Conservation (phyloP, 2,888 invertebrate species). For the Acrobasis consociella region DNA sequence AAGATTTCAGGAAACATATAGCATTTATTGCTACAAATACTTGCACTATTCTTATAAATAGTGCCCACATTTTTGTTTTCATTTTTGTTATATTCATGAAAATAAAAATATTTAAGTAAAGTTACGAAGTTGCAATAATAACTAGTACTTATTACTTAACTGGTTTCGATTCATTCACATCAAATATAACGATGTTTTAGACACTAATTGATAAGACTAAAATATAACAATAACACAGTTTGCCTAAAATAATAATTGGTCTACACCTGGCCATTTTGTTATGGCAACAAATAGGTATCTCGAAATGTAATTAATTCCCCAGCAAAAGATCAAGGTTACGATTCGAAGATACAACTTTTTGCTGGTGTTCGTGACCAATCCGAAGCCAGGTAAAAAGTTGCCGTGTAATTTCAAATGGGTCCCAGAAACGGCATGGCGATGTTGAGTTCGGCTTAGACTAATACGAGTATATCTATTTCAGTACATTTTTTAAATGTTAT, state of each 20-base stretch:
- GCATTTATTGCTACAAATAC: too few species aligned
- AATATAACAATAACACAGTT: neutral
- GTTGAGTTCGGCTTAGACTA: neutral
- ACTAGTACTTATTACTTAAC: too few species aligned
- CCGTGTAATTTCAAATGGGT: constrained; percentile 76
- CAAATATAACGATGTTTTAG: neutral
- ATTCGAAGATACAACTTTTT: constrained; percentile 71
- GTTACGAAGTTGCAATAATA: too few species aligned
- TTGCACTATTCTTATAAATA: too few species aligned
- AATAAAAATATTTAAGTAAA: too few species aligned
- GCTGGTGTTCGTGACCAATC: constrained; percentile 73
- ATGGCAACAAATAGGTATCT: constrained; percentile 44
- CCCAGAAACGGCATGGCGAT: constrained; percentile 46
- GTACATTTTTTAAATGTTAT: too few species aligned
- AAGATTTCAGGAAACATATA: too few species aligned
- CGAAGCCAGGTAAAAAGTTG: constrained; percentile 63
- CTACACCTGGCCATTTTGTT: constrained; percentile 39
- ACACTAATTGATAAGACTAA: neutral
- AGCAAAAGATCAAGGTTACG: constrained; percentile 75
- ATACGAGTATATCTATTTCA: too few species aligned
- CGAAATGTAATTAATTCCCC: constrained; percentile 69
- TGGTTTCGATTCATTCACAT: too few species aligned
- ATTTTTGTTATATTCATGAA: too few species aligned
- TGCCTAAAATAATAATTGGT: constrained; percentile 23
- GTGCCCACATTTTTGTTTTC: too few species aligned